phyloP scores from a whole-genome alignment of 2,113 vertebrate species.

The Neopipo cinnamomea region DNA sequence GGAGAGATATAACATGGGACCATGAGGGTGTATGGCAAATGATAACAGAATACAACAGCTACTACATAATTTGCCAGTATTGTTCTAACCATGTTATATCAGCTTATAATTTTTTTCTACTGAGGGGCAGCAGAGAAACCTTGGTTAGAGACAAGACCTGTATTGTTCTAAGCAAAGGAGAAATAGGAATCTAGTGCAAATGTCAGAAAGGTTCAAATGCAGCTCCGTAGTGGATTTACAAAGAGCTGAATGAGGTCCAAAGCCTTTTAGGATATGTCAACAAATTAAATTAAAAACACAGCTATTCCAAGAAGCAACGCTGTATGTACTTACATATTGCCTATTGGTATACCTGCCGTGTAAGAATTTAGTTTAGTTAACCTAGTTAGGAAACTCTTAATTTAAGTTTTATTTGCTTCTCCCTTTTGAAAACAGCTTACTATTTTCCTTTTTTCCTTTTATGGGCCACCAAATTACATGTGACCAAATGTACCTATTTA shows the following conservation, averaged over 20 bases:
- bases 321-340: neutral
- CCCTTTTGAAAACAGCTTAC: slow-evolving; percentile 49
- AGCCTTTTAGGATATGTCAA: slow-evolving; percentile 43
- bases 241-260: slow-evolving; percentile 29
- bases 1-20: neutral
- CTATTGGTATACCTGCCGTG: neutral
- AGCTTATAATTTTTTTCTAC: neutral
- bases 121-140: neutral
- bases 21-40: neutral
- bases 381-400: slow-evolving; percentile 19
- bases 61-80: neutral
- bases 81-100: neutral
- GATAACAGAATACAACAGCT: neutral
- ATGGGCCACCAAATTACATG: slow-evolving; percentile 72
- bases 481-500: slow-evolving; percentile 74
- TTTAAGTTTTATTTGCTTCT: slow-evolving; percentile 44
- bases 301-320: neutral
- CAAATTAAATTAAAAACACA: slow-evolving; percentile 45
- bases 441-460: slow-evolving; percentile 55
- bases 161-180: neutral
- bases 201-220: neutral
- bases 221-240: slow-evolving; percentile 7
- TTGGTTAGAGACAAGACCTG: neutral
- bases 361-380: slow-evolving; percentile 5
- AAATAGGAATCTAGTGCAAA: slow-evolving; percentile 8